These are phyloP conservation scores for Arctia plantaginis DNA, from an alignment of 2,888 invertebrate species.

Conservation along the genomic window DNA sequence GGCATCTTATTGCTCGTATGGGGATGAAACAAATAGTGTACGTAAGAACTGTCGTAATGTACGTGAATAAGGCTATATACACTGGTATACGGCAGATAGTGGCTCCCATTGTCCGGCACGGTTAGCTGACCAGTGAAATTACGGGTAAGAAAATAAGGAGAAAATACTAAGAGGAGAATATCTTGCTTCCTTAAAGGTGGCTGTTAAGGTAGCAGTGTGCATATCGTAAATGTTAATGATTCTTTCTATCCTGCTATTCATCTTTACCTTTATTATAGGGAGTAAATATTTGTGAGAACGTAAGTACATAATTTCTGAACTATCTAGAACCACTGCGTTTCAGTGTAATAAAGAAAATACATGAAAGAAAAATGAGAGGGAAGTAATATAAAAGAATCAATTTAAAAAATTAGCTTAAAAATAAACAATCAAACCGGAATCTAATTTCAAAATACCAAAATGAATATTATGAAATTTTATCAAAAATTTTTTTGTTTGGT, in stretches of 20 bases:
- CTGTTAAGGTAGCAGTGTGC: conserved; percentile 28
- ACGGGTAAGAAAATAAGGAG: conserved; percentile 50
- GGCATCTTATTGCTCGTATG: conserved; percentile 63
- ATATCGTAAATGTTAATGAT: conserved; percentile 19
- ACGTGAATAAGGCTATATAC: conserved; percentile 56
- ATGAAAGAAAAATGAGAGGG: no score
- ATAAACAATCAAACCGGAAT: no score
- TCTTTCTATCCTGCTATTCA: conserved; percentile 2
- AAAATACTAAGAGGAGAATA: conserved; percentile 44
- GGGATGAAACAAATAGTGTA: conserved; percentile 76
- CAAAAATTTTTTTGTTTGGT: no score
- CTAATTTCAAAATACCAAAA: no score
- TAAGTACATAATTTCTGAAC: not conserved
- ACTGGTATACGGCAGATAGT: conserved; percentile 60
- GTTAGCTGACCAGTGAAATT: conserved; percentile 71
- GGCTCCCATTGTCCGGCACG: conserved; percentile 73
- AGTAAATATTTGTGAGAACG: not conserved
- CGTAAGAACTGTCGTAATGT: conserved; percentile 67
- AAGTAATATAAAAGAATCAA: no score
- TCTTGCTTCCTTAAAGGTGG: conserved; percentile 42
- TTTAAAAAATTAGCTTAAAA: no score
- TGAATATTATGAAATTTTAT: no score
- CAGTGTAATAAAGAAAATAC: no score
- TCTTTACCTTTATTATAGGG: not conserved
- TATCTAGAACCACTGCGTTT: no score